These are phyloP conservation scores for Coregonus sp. DNA, from an alignment of 2,797 vertebrate genomes.

Conservation along the genomic window DNA sequence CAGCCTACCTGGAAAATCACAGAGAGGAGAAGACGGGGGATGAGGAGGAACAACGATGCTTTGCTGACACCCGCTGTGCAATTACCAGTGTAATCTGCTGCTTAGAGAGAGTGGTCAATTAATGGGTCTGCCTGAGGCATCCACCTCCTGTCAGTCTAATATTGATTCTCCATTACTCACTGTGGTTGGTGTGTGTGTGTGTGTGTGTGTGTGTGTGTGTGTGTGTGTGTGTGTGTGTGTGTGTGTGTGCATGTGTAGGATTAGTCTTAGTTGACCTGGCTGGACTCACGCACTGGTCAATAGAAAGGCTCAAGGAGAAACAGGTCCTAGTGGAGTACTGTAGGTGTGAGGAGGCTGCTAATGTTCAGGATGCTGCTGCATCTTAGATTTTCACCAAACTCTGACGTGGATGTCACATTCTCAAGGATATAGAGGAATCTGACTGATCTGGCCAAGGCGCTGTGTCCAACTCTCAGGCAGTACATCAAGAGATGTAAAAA, in stretches of 20 bases:
- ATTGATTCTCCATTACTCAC: constrained; percentile 72
- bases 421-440: no score
- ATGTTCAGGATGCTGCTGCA: background rate
- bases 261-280: background rate
- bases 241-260: background rate
- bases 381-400: no score
- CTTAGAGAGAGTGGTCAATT: constrained; percentile 65
- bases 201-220: background rate
- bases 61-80: constrained; percentile 38
- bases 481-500: no score
- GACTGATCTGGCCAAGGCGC: background rate
- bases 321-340: background rate
- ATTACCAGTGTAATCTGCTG: constrained; percentile 56
- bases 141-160: constrained; percentile 56
- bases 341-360: background rate
- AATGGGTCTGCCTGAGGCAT: constrained; percentile 55
- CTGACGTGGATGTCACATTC: no score
- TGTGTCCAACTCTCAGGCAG: background rate
- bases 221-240: background rate
- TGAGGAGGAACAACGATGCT: background rate
- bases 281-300: background rate
- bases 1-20: background rate
- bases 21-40: background rate
- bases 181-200: background rate
- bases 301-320: background rate